Base-by-base conservation (phyloP, 2,113 vertebrate genomes). In the Seriola dumerili region DNA sequence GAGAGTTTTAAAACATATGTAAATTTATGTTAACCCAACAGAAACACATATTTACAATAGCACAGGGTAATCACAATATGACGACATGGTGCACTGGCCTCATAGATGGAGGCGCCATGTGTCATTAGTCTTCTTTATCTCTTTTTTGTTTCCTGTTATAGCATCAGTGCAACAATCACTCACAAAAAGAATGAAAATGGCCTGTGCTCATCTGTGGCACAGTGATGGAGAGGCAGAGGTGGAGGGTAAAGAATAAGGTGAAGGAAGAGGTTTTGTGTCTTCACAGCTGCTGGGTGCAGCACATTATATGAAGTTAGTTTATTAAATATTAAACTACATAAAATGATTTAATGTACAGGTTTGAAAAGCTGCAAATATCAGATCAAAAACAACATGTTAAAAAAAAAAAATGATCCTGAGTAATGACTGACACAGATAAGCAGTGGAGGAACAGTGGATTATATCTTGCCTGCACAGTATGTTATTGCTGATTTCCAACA, bases 91-190 rank as follows among this genome's bases (percentile, higher is more conserved):
- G 6, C 90, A 44, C 92, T 91, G 90, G 95, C 94, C 94, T 88
- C 95, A 94, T 91, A 95, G 95, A 96, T 96, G 94, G 94, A 95
- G 93, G 92, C 76, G 91, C 94, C 95, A 96, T 96, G 96, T 95
- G 90, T 97, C 97, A 97, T 97, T 97, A 97, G 96, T 94, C 96
- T 91, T 89, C 91, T 93, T 90, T 90, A 91, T 94, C 94, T 94
- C 78, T 4, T 94, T 95, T 95, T 93, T 88, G 83, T 94, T 91
- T 94, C 90, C 93, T 95, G 92, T 93, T 84, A 92, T 90, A 90
- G 89, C 95, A 90, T 93, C 94, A 88, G 91, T 82, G 91, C 90
- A 92, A 94, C 95, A 95, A 95, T 96, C 94, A 93, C 92, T 96
- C 95, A 95, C 93, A 94, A 91, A 89, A 92, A 81, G 91, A 93